A percentile compares a stretch with the other conserved stretches of the same genome.
Conservation (phyloP, 2,888 invertebrate species). For the Baccha elongata region DNA sequence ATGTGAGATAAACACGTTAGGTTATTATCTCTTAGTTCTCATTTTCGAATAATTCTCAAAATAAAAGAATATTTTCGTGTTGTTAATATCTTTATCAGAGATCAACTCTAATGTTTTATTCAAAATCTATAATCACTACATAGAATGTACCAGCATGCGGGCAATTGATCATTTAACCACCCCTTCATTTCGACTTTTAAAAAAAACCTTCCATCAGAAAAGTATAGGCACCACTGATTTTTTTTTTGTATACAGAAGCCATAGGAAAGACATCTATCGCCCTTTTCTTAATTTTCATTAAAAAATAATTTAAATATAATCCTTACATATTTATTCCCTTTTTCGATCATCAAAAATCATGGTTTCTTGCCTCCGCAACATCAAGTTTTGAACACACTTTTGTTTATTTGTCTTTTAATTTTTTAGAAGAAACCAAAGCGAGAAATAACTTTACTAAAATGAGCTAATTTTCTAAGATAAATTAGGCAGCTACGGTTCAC, state of each 20-base stretch:
- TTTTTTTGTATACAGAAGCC: neutral
- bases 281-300: slow-evolving; percentile 20
- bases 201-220: too few species aligned
- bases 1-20: too few species aligned
- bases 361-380: neutral
- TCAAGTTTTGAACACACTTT: slow-evolving; percentile 38
- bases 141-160: too few species aligned
- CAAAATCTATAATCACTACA: too few species aligned
- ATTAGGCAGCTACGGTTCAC: slow-evolving; percentile 78
- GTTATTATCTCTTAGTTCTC: too few species aligned
- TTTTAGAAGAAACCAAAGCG: slow-evolving; percentile 31
- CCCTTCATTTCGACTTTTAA: neutral
- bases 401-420: slow-evolving; percentile 6
- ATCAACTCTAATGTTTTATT: too few species aligned
- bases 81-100: too few species aligned
- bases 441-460: slow-evolving; percentile 76
- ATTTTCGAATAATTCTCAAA: too few species aligned
- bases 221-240: too few species aligned
- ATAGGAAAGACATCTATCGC: neutral
- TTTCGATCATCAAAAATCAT: neutral
- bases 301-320: slow-evolving; percentile 44
- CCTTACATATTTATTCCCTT: slow-evolving; percentile 3
- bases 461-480: slow-evolving; percentile 80
- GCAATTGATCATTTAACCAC: slow-evolving; percentile 1
- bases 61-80: too few species aligned